These are phyloP conservation scores for Cyclura pinguis DNA, from an alignment of 2,797 vertebrate genomes.

Conservation along the genomic window DNA sequence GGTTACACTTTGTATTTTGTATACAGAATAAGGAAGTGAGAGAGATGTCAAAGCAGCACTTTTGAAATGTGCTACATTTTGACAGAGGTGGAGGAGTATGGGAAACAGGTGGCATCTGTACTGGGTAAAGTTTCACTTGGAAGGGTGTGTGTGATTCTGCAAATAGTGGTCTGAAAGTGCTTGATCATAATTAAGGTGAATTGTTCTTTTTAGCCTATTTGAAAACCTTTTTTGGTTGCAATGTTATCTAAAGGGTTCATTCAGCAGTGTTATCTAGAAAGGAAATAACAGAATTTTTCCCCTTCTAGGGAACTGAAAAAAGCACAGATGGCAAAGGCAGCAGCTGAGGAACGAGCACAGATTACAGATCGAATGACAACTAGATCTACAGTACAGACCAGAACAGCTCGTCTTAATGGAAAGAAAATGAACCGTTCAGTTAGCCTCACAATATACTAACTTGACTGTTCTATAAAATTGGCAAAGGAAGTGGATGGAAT, in stretches of 20 bases:
- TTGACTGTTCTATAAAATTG: conserved; percentile 46
- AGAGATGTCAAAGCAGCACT: not conserved
- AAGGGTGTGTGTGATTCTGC: not conserved
- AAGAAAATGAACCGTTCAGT: conserved; percentile 98
- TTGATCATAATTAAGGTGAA: not conserved
- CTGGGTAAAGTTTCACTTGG: not conserved
- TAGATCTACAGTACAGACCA: conserved; percentile 90
- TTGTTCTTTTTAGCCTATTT: not conserved
- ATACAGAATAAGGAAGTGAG: not conserved
- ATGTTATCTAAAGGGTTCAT: not conserved
- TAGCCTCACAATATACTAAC: conserved; percentile 96
- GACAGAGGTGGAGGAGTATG: not conserved
- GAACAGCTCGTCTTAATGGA: conserved; percentile 90
- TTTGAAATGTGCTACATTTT: not conserved
- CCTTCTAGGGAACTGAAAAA: conserved; percentile 93
- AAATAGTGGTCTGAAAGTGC: not conserved
- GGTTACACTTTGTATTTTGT: too few relatives aligned
- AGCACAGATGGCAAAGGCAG: conserved; percentile 94
- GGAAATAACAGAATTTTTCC: not conserved
- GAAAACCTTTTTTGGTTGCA: not conserved
- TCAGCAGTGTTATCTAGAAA: not conserved
- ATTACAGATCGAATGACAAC: conserved; percentile 92
- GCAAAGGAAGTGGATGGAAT: conserved; percentile 58
- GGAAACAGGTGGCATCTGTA: not conserved
- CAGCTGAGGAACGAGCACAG: conserved; percentile 92